A percentile compares a stretch with the other conserved stretches of the same genome.
phyloP scores from a whole-genome alignment of 2,113 vertebrate genomes.

The Hemicordylus capensis region DNA sequence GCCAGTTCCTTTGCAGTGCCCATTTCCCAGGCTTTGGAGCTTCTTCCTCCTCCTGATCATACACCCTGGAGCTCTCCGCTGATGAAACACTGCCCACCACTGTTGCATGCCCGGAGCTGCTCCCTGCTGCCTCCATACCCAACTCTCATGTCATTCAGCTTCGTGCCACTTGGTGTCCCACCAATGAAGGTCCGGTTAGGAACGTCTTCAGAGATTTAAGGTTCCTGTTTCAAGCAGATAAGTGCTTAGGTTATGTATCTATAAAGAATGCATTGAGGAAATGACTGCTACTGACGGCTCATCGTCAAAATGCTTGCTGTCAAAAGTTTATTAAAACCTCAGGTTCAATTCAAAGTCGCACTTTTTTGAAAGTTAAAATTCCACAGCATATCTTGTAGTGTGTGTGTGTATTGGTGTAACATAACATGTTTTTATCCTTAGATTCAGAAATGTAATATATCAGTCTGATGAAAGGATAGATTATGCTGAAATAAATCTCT shows the following conservation, averaged over 20 bases:
- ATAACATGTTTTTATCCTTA: not conserved
- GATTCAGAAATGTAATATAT: not conserved
- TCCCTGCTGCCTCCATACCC: accelerated
- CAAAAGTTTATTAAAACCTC: not conserved
- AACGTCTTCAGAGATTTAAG: not conserved
- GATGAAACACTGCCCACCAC: not conserved
- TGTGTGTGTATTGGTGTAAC: too few relatives aligned
- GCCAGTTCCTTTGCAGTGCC: conserved; percentile 30
- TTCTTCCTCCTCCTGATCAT: not conserved
- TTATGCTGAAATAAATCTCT: too few relatives aligned
- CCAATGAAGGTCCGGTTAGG: accelerated
- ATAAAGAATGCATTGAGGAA: too few relatives aligned
- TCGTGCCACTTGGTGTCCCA: conserved; percentile 32
- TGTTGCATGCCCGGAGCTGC: not conserved
- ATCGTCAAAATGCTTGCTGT: not conserved
- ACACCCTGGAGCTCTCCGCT: too few relatives aligned
- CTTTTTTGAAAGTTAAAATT: not conserved
- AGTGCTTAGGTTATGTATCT: not conserved
- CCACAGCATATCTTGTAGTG: not conserved
- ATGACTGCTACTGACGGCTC: too few relatives aligned
- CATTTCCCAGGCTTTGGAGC: not conserved
- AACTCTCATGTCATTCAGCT: not conserved
- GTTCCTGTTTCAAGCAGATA: not conserved
- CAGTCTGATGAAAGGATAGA: too few relatives aligned
- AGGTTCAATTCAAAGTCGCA: not conserved